Base-by-base conservation (phyloP, 2,888 invertebrate species). In the Lydus trimaculatus region DNA sequence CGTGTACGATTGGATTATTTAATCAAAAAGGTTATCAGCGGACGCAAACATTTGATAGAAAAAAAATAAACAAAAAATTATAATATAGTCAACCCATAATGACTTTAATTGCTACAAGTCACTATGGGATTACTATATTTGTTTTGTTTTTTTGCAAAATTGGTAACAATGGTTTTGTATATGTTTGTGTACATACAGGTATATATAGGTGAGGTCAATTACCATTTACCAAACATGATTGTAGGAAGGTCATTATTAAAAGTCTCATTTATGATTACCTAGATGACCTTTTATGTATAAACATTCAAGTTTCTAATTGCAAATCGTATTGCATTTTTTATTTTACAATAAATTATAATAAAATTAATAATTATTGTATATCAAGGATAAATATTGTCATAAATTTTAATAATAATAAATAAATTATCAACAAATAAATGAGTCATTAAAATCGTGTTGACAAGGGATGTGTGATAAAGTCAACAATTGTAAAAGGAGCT, bases 291-390 rank as follows among this genome's bases (percentile, higher is more conserved):
- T 43, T 43, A n/a, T 17, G 43, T 43, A n/a, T n/a, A 17, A 43
- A 43, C 43, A 43, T n/a, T 43, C 43, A n/a, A 43, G 43, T 43
- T 43, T 43, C 43, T 43, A 43, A 43, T 43, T 43, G 43, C 43
- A 17, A 43, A 43, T 43, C 43, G 43, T 5, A 43, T n/a, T 43
- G 43, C 43, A 43, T 43, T 43, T 17, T 17, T 17, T 43, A 7
- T 1, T 13, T 17, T n/a, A 2, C 6, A 5, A 6, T n/a, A 17
- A 43, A 43, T 43, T 43, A 43, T 17, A 43, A 43, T 7, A n/a
- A 11, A 43, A 43, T 43, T 43, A 43, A 17, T n/a, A 43, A 43
- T 36, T 15, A 13, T 11, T 33, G 33, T 33, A 33, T 6, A 33
- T 33, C 33, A 33, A 33, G 33, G 33, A 33, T 33, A 33, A 33